Evolutionary conservation across 2,113 vertebrate genomes (phyloP).

Genomic region (Callochromis pleurospilus): DNA sequence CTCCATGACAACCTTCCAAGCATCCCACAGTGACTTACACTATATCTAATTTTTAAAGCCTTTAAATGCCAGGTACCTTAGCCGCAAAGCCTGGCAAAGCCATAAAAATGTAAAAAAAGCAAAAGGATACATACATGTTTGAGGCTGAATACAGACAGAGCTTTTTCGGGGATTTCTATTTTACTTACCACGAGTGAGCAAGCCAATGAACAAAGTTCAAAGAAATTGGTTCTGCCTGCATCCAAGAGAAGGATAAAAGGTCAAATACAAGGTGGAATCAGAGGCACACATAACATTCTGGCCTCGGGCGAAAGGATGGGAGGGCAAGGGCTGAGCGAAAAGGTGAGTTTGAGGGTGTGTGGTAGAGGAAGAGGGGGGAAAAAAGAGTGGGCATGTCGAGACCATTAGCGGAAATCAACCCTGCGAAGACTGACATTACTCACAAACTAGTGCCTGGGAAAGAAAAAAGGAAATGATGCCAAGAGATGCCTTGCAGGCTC

Average conservation of each 20-base stretch:
- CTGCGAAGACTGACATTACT: background rate
- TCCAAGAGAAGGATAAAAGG: background rate
- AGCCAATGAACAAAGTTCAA: background rate
- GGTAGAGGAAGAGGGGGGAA: background rate
- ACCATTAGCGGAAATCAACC: constrained; percentile 17
- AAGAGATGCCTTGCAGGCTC: background rate
- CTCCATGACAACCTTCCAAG: background rate
- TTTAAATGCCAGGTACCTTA: background rate
- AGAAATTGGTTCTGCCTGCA: background rate
- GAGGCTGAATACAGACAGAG: background rate
- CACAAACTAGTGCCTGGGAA: background rate
- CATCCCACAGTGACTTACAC: background rate
- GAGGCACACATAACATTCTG: background rate
- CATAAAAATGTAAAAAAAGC: background rate
- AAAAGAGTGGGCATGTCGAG: background rate
- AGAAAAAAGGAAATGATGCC: background rate
- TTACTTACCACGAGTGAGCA: background rate
- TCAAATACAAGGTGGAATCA: constrained; percentile 12
- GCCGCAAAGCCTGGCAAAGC: background rate
- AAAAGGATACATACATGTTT: background rate
- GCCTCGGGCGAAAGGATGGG: background rate
- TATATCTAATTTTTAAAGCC: background rate
- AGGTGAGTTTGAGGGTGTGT: constrained; percentile 7
- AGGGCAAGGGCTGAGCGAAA: background rate
- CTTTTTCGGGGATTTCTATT: background rate